Evolutionary conservation across 2,888 invertebrate genomes (phyloP).

Genomic region (Oxyscelio sp.): DNA sequence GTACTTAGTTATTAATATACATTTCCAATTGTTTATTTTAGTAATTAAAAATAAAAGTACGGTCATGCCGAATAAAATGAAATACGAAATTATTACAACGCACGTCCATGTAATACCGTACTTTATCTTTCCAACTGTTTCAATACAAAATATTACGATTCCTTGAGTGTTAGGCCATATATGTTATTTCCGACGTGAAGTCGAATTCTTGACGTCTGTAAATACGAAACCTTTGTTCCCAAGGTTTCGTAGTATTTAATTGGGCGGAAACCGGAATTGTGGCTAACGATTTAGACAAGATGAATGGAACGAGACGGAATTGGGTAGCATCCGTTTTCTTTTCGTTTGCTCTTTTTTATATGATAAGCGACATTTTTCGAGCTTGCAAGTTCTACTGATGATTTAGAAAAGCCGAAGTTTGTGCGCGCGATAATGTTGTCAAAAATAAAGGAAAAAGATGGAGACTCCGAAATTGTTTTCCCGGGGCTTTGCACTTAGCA

Average conservation of each 20-base stretch:
- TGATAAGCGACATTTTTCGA: slow-evolving; percentile 53
- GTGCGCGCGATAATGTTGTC: slow-evolving; percentile 23
- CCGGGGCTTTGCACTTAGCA: too few species aligned
- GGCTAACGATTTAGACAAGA: slow-evolving; percentile 66
- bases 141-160: slow-evolving; percentile 21
- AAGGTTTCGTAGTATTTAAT: slow-evolving; percentile 66
- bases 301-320: slow-evolving; percentile 56
- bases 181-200: slow-evolving; percentile 19
- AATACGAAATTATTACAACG: too few species aligned
- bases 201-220: slow-evolving; percentile 41
- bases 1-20: too few species aligned
- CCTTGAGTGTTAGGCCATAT: slow-evolving; percentile 24
- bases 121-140: too few species aligned
- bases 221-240: slow-evolving; percentile 47
- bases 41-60: too few species aligned
- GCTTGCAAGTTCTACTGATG: slow-evolving; percentile 45
- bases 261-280: slow-evolving; percentile 51
- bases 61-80: too few species aligned
- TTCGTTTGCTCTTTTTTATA: slow-evolving; percentile 43
- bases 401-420: slow-evolving; percentile 44
- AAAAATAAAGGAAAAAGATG: slow-evolving; percentile 38
- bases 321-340: slow-evolving; percentile 52
- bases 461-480: too few species aligned
- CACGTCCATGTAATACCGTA: too few species aligned
- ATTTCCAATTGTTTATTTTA: too few species aligned